Conservation (phyloP, 2,797 vertebrate genomes). For the Columba guinea region DNA sequence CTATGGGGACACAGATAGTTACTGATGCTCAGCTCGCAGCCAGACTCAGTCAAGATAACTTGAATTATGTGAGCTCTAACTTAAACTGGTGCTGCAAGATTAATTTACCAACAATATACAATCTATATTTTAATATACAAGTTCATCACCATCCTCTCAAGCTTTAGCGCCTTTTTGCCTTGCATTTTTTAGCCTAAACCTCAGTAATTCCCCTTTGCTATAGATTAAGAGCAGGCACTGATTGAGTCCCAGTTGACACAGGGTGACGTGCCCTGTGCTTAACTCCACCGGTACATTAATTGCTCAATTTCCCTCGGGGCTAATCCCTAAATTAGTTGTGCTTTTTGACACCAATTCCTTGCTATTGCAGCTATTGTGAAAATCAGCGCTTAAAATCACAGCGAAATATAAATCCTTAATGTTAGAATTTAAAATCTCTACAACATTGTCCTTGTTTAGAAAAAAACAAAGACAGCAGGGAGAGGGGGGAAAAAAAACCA, state of each 20-base stretch:
- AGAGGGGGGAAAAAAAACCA: background rate
- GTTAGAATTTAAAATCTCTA: background rate
- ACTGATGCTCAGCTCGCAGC: background rate
- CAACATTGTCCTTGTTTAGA: background rate
- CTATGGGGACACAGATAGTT: background rate
- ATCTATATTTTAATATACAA: background rate
- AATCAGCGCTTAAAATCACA: background rate
- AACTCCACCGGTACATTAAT: background rate
- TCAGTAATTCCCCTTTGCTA: background rate
- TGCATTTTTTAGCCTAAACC: background rate
- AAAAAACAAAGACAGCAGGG: background rate
- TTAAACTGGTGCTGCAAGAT: background rate
- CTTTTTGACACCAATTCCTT: slow-evolving; percentile 42
- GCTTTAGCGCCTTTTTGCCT: background rate
- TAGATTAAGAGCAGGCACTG: background rate
- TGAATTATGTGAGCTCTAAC: background rate
- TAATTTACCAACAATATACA: fast-evolving
- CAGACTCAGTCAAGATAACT: background rate
- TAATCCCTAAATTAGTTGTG: slow-evolving; percentile 14
- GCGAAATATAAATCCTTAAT: background rate
- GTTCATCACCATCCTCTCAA: fast-evolving
- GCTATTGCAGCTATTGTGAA: slow-evolving; percentile 27
- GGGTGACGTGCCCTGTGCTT: background rate
- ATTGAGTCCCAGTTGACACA: background rate
- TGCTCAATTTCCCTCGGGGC: slow-evolving; percentile 23